phyloP scores from a whole-genome alignment of 1,140 invertebrate genomes.

The Dysdera silvatica region DNA sequence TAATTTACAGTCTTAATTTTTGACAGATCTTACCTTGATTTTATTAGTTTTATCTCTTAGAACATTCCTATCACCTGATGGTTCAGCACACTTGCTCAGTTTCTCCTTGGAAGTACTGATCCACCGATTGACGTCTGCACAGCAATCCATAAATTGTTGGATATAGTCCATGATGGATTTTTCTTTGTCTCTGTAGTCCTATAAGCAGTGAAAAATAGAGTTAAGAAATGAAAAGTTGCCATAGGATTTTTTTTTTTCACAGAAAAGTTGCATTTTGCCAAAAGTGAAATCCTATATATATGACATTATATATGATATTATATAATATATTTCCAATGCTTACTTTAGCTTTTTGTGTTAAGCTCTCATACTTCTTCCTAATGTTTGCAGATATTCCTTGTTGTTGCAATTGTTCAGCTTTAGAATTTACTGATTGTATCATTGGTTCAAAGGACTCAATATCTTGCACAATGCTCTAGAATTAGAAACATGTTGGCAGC shows the following conservation, averaged over 20 bases:
- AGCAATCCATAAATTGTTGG: conserved; percentile 74
- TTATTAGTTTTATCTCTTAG: conserved; percentile 24
- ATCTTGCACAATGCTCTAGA: conserved; percentile 75
- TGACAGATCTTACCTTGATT: conserved; percentile 22
- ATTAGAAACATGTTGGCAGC: not conserved
- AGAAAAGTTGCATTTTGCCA: too few relatives aligned
- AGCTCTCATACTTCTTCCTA: conserved; percentile 76
- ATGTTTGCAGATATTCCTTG: conserved; percentile 57
- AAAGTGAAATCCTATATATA: too few relatives aligned
- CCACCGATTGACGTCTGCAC: conserved; percentile 86
- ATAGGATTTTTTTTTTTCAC: not conserved
- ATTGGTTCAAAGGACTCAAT: conserved; percentile 90
- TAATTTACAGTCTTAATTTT: not conserved
- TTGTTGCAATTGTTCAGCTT: conserved; percentile 71
- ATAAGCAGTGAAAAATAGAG: conserved; percentile 5
- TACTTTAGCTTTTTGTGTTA: conserved; percentile 83
- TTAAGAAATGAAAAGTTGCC: not conserved
- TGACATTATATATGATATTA: too few relatives aligned
- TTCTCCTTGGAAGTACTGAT: conserved; percentile 77
- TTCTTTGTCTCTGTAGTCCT: conserved; percentile 55
- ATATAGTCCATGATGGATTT: conserved; percentile 61
- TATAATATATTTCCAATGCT: too few relatives aligned
- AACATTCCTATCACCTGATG: conserved; percentile 14
- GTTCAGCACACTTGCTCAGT: conserved; percentile 71
- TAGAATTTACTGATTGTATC: conserved; percentile 84